Percentiles rank a stretch among this genome's conserved stretches.
Evolutionary conservation across 2,797 vertebrate species (phyloP).

Genomic region (Hozukius guyotensis): DNA sequence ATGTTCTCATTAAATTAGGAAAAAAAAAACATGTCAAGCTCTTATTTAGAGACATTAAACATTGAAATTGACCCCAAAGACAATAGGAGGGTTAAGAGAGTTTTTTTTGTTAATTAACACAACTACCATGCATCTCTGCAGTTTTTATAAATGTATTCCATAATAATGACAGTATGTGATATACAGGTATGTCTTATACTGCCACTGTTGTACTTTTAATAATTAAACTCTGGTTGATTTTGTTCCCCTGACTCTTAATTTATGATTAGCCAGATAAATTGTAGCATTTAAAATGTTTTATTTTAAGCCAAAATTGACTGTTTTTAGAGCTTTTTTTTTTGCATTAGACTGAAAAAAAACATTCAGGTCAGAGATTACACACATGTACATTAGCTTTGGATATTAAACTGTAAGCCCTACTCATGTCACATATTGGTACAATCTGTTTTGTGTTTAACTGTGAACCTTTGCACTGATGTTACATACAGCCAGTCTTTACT

Average conservation of each 20-base stretch:
- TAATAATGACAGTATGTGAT: background rate
- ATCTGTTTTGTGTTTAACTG: background rate
- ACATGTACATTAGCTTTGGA: background rate
- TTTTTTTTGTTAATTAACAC: slow-evolving; percentile 25
- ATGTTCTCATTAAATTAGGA: background rate
- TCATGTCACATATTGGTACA: background rate
- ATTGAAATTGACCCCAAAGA: background rate
- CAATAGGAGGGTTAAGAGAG: background rate
- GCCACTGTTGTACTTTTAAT: slow-evolving; percentile 15
- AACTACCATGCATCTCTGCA: slow-evolving; percentile 7
- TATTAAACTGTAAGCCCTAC: background rate
- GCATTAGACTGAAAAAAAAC: background rate
- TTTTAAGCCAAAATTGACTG: background rate
- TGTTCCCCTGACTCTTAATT: background rate
- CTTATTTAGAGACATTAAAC: background rate
- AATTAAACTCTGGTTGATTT: slow-evolving; percentile 18
- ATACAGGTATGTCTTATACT: background rate
- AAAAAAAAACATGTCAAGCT: background rate
- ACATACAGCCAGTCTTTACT: background rate
- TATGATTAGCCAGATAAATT: background rate
- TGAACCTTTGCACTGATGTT: slow-evolving; percentile 18
- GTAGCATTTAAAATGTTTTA: background rate
- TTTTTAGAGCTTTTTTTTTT: background rate
- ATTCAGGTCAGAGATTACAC: background rate
- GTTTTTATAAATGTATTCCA: background rate